Evolutionary conservation across 2,888 invertebrate species (phyloP), one percentile per base, ranked within the genome.

Genomic region (Chymomyza caudatula): DNA sequence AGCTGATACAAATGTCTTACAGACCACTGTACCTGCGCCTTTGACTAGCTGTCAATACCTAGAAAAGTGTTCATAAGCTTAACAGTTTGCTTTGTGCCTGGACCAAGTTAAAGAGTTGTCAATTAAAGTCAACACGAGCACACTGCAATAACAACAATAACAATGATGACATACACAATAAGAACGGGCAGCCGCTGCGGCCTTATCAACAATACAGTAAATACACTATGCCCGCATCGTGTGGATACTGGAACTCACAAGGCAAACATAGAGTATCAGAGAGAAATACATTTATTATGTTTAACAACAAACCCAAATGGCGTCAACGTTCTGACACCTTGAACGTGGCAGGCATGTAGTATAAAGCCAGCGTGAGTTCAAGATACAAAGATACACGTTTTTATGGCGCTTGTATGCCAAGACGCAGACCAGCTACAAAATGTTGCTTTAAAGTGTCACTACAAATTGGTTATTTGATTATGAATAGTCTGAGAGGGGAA

Each of bases 361-460:
- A 47, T 47, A 47, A 47, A 47, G 57, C 54, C 29, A 54, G 55
- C 53, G 56, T 47, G 67, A 54, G 71, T 55, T 78, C 49, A 54
- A 67, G 47, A 60, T 60, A 60, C 37, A 42, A 43, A 60, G 25
- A 37, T 54, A 56, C 52, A 49, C 47, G 19, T 71, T 71, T 75
- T 81, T 86, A 86, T 76, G 85, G 85, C 78, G 81, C 76, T 75
- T 76, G 57, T 47, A 73, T 63, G 49, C 62, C 59, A 59, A 51
- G 49, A 37, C 37, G 17, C 15, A 25, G 22, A 52, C 8, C 4
- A 29, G 25, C 8, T 29, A 17, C 54, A 62, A 37, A 57, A 63
- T 74, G 75, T 85, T 72, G 79, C 84, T 85, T 83, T 59, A 64
- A 82, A 76, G 78, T 81, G 87, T 86, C 86, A 86, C 86, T 81